Percentiles rank a stretch among this genome's conserved stretches.
These are phyloP conservation scores for Eurytoma californica DNA, from an alignment of 2,888 invertebrate species.

Conservation along the genomic window DNA sequence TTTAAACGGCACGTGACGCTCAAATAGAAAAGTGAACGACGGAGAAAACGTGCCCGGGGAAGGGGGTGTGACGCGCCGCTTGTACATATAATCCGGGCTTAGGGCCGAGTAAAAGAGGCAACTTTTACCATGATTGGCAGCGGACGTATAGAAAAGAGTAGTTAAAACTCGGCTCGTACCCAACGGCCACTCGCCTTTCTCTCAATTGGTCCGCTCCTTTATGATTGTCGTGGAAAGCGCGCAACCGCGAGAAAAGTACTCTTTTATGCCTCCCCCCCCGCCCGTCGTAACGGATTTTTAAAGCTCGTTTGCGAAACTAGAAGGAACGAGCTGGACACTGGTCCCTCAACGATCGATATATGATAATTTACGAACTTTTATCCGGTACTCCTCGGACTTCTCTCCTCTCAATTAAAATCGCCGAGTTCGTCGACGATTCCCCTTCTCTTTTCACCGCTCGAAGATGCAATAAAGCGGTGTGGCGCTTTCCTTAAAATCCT, in stretches of 20 bases:
- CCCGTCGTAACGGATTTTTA: constrained; percentile 33
- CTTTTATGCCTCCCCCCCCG: constrained; percentile 10
- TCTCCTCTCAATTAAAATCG: too few relatives aligned
- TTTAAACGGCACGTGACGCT: too few relatives aligned
- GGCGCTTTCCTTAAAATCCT: constrained; percentile 27
- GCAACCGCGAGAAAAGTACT: constrained; percentile 40
- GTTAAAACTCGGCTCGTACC: constrained; percentile 66
- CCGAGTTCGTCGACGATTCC: background rate
- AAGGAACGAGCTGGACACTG: too few relatives aligned
- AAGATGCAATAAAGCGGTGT: constrained; percentile 3
- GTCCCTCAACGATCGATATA: too few relatives aligned
- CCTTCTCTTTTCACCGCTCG: background rate
- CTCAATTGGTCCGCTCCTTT: constrained; percentile 27
- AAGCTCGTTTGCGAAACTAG: constrained; percentile 34
- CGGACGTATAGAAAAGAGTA: constrained; percentile 61
- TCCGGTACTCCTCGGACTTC: too few relatives aligned
- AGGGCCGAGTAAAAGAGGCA: constrained; percentile 51
- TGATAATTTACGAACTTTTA: too few relatives aligned
- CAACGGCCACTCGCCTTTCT: constrained; percentile 56
- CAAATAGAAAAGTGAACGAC: background rate
- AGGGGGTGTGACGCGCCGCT: background rate
- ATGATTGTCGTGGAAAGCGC: constrained; percentile 46
- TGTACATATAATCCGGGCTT: background rate
- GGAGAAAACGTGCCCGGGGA: background rate
- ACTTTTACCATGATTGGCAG: constrained; percentile 67